Base-by-base conservation (phyloP, 2,888 invertebrate genomes). In the Congeria kusceri region DNA sequence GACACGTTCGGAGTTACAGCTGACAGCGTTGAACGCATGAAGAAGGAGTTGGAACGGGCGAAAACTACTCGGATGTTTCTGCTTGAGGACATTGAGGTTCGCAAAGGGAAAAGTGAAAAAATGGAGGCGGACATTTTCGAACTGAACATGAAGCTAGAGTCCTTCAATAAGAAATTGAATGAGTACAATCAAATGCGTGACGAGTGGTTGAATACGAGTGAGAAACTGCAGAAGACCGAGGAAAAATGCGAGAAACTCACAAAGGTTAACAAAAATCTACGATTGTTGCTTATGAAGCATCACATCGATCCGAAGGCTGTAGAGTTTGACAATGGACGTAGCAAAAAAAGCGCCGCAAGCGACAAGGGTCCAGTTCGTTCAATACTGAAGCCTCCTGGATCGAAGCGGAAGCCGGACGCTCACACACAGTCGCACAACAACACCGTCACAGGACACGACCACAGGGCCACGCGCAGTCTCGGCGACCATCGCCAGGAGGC, bases 61-160 rank as follows among this genome's bases (percentile, higher is more conserved):
- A 72, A 70, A 53, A 83, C 83, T 0, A 83, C 83, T 0, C 53
- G 73, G 32, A 66, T 69, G 67, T 83, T 80, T 39, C 61, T 83
- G 2, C 39, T 80, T 28, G 83, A 83, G n/a, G 83, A 83, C 57
- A 78, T 83, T 39, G 80, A 83, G n/a, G 59, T 80, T 23, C 63
- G 83, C 44, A 83, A 83, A 49, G 65, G 77, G 4, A 77, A 76
- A 56, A 80, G 83, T 65, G 83, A 83, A 28, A 77, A 70, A 56
- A 76, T 83, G 76, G 83, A 83, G 39, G 67, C 83, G 32, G 83
- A 83, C 7, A 83, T 78, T 32, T 83, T 83, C 63, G 83, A 83
- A 70, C 63, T 83, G 56, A 83, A 83, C 47, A 83, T 83, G 83
- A 83, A 83, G 44, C 46, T 83, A 0, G 83, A 83, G 49, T 80